Base-by-base conservation (phyloP, 2,888 invertebrate species). In the Philhelius pedissequus region DNA sequence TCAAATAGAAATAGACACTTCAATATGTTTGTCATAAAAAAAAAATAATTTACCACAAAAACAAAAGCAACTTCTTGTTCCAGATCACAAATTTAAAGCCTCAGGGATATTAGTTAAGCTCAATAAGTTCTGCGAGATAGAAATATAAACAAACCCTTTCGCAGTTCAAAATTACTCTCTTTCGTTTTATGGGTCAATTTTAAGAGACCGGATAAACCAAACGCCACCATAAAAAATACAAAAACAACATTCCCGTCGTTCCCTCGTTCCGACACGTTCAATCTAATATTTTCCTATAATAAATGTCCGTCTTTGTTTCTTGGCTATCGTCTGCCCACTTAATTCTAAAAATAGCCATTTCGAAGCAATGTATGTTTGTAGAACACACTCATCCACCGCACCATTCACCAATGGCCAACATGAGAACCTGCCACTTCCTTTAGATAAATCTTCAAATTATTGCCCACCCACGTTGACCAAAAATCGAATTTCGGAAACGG, bases 361-460 rank as follows among this genome's bases (percentile, higher is more conserved):
- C 32, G 27, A 15, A 40, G 58, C 32, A 50, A 52, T 73, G 77
- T 78, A 68, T n/a, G 77, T 78, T 62, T 82, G 78, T 82, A 82
- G 68, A 82, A 78, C 82, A 82, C 71, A 62, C 60, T 62, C 82
- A 82, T 62, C 30, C 77, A 66, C 56, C 69, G n/a, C n/a, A n/a
- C 32, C 27, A 58, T n/a, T n/a, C n/a, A n/a, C 52, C 20, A 32
- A 38, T n/a, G 48, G 18, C 30, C 58, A 50, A n/a, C 69, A 69
- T 35, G 66, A 68, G 68, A 45, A 64, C 70, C 38, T 58, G 50
- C 56, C 71, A 62, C 43, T 76, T 58, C 66, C 30, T 73, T 13
- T 38, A 78, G 78, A 82, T 82, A 82, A 82, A 82, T 82, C 78
- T 82, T 73, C 73, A 77, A 82, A 82, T 82, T 77, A 77, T 73